Evolutionary conservation across 2,113 vertebrate genomes (phyloP), one percentile per base, ranked within the genome.

Genomic region (Psephotus haematonotus): DNA sequence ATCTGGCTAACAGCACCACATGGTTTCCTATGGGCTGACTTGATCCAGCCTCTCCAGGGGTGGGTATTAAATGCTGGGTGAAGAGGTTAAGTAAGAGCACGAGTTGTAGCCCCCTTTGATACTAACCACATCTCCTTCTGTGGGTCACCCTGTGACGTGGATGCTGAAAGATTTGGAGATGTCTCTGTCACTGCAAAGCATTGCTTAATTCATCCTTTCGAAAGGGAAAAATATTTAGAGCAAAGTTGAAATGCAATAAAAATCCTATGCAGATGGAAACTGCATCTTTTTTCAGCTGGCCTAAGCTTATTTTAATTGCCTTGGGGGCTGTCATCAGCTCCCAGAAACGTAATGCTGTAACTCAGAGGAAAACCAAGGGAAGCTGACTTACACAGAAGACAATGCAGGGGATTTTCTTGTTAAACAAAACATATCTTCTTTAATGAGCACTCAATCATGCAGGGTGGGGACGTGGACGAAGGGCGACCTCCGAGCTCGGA

Each of bases 181-280:
- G 43, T 23, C 33, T 31, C 29, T 88, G 50, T 41, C 69, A 52
- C 55, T 64, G 52, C 27, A 84, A 81, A 93, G 22, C 9, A 19
- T 92, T 95, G 83, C 92, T 93, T 82, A 93, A 95, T 64, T 89
- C 77, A 37, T 55, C 35, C 39, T 82, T 92, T 89, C 2, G 1
- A 86, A 91, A 81, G 57, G 33, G 50, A 84, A 39, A 92, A 91
- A 33, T 91, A 92, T 95, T 82, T 92, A 82, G 94, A 89, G 83
- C 69, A 96, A 96, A 95, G 92, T 89, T 95, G 55, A 93, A 77
- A 53, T 9, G 18, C 41, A 94, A 22, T 46, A 81, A 88, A 85
- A 93, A 72, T 27, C 49, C 22, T n/a, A 22, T 0, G 1, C 41
- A 50, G 63, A 83, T 88, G 88, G 83, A 83, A 95, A 79, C 52